These are phyloP conservation scores for Malurus alboscapulatus DNA, from an alignment of 2,113 vertebrate genomes.

Conservation along the genomic window DNA sequence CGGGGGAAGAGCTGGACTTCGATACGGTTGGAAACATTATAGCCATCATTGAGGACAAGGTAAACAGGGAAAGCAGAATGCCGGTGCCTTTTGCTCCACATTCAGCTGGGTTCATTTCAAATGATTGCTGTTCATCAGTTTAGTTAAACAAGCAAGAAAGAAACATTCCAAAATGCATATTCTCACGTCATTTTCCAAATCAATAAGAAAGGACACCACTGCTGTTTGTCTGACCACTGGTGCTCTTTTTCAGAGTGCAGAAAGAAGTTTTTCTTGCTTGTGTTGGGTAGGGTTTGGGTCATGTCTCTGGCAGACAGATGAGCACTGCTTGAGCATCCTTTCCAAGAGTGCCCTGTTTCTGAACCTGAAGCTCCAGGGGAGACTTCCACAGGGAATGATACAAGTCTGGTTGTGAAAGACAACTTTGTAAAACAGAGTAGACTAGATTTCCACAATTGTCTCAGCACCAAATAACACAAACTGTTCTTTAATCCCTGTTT, in stretches of 20 bases:
- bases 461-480: neutral
- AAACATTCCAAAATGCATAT: neutral
- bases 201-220: neutral
- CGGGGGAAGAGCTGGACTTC: constrained; percentile 92
- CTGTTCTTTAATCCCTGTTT: neutral
- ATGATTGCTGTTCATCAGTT: neutral
- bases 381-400: neutral
- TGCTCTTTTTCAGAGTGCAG: neutral
- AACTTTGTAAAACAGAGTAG: neutral
- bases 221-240: neutral
- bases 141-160: neutral
- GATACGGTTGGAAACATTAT: constrained; percentile 96
- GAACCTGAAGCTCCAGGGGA: neutral
- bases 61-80: constrained; percentile 55
- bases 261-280: neutral
- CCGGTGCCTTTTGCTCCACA: neutral
- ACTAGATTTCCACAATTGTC: neutral
- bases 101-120: neutral
- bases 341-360: neutral
- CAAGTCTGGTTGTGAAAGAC: neutral
- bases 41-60: constrained; percentile 98
- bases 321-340: neutral
- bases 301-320: neutral
- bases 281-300: neutral
- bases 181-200: neutral